Percentiles rank a stretch among this genome's conserved stretches.
phyloP scores from a whole-genome alignment of 2,888 invertebrate species.

The Leucozona laternaria region DNA sequence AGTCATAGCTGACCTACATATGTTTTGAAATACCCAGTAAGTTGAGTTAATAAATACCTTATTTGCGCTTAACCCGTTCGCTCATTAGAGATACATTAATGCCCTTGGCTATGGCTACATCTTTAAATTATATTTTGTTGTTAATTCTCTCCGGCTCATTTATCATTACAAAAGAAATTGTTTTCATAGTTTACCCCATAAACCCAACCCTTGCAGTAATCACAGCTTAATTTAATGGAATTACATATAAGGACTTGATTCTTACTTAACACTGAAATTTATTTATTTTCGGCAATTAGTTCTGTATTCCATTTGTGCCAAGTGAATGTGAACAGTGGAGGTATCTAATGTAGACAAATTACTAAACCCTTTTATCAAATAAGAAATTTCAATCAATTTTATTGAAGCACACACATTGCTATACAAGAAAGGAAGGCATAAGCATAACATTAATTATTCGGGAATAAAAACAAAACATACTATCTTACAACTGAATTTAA shows the following conservation, averaged over 20 bases:
- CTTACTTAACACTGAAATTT: not conserved
- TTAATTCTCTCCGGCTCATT: not conserved
- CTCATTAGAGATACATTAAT: not conserved
- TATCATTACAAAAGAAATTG: not conserved
- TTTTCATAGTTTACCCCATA: not conserved
- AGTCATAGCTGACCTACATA: no score
- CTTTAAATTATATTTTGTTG: not conserved
- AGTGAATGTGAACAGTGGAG: slow-evolving; percentile 1
- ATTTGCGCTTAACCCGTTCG: no score
- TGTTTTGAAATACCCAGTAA: no score
- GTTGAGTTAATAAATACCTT: no score
- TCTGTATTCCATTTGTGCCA: not conserved
- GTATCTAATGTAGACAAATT: slow-evolving; percentile 36
- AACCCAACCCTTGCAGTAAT: not conserved
- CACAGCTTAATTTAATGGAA: not conserved
- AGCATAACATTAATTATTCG: slow-evolving; percentile 20
- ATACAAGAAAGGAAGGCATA: slow-evolving; percentile 20
- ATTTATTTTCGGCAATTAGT: slow-evolving; percentile 18
- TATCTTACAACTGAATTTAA: slow-evolving; percentile 19
- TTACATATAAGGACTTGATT: not conserved
- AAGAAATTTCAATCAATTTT: slow-evolving; percentile 53
- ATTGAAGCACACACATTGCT: slow-evolving; percentile 41
- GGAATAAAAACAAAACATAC: not conserved
- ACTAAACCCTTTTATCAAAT: slow-evolving; percentile 9
- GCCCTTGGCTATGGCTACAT: no score